phyloP scores from a whole-genome alignment of 1,140 invertebrate genomes.

The Pissodes strobi region DNA sequence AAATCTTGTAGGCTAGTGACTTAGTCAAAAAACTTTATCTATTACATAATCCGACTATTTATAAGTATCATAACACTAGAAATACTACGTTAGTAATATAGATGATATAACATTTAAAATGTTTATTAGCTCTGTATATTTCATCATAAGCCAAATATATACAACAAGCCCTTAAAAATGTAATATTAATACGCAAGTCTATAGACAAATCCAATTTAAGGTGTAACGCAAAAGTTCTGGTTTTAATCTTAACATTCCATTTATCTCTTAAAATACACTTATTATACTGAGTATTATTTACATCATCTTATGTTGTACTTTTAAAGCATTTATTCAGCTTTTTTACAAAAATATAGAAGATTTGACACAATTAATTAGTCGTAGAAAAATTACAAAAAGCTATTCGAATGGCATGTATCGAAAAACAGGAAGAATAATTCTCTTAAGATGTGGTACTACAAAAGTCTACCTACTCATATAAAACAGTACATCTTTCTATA shows the following conservation, averaged over 20 bases:
- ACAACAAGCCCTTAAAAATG: conserved; percentile 35
- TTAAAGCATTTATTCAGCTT: conserved; percentile 33
- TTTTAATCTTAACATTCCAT: conserved; percentile 40
- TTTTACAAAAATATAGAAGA: conserved; percentile 15
- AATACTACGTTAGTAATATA: no score
- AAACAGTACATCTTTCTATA: not conserved
- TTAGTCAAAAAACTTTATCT: no score
- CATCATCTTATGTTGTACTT: conserved; percentile 7
- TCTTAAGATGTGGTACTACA: no score
- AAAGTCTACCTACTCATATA: no score
- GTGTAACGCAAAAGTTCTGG: conserved; percentile 26
- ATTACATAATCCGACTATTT: no score
- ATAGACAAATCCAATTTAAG: conserved; percentile 25
- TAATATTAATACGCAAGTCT: conserved; percentile 3
- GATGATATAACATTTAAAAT: no score
- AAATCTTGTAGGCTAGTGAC: no score
- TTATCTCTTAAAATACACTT: conserved; percentile 25
- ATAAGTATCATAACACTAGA: no score
- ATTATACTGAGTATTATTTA: conserved; percentile 25
- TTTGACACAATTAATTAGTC: no score
- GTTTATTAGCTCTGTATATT: conserved; percentile 17
- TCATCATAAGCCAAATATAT: conserved; percentile 26
- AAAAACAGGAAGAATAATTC: no score
- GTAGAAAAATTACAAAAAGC: no score
- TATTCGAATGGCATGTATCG: no score